Conservation (phyloP, 1,140 invertebrate species). For the Diploscapter pachys region DNA sequence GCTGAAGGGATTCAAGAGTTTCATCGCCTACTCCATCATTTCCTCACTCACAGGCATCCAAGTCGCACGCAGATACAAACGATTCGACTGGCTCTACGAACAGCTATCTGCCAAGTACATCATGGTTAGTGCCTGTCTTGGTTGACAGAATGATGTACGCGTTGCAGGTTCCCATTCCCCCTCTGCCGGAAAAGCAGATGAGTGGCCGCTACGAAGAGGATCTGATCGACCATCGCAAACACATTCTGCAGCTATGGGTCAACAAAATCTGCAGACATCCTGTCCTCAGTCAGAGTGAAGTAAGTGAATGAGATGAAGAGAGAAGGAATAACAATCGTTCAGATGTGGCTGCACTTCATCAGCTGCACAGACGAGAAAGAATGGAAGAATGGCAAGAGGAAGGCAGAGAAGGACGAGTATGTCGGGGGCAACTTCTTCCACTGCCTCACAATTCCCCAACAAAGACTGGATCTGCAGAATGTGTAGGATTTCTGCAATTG, state of each 20-base stretch:
- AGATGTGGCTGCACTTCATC: conserved; percentile 86
- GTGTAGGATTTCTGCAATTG: conserved; percentile 58
- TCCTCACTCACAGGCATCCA: conserved; percentile 80
- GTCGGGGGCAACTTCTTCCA: conserved; percentile 88
- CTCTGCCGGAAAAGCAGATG: conserved; percentile 92
- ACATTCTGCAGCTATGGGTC: conserved; percentile 88
- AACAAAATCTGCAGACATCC: conserved; percentile 92
- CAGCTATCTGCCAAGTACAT: conserved; percentile 86
- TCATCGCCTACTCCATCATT: conserved; percentile 90
- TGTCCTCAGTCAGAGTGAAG: conserved; percentile 77
- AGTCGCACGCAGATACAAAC: conserved; percentile 91
- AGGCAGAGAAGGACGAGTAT: conserved; percentile 87
- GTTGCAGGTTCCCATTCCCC: conserved; percentile 81
- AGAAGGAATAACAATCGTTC: neutral
- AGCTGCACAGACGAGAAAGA: conserved; percentile 92
- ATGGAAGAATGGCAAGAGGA: conserved; percentile 92
- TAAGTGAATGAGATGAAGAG: conserved; percentile 58
- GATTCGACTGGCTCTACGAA: conserved; percentile 96
- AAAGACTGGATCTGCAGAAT: conserved; percentile 38
- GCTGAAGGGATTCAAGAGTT: conserved; percentile 92
- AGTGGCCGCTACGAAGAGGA: conserved; percentile 89
- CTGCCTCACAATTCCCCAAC: conserved; percentile 73
- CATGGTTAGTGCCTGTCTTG: conserved; percentile 59
- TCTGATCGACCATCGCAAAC: conserved; percentile 85
- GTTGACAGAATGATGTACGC: too few species aligned